A percentile compares a stretch with the other conserved stretches of the same genome.
These are phyloP conservation scores for Drosophila orosa DNA, from an alignment of 1,140 invertebrate species.

Conservation along the genomic window DNA sequence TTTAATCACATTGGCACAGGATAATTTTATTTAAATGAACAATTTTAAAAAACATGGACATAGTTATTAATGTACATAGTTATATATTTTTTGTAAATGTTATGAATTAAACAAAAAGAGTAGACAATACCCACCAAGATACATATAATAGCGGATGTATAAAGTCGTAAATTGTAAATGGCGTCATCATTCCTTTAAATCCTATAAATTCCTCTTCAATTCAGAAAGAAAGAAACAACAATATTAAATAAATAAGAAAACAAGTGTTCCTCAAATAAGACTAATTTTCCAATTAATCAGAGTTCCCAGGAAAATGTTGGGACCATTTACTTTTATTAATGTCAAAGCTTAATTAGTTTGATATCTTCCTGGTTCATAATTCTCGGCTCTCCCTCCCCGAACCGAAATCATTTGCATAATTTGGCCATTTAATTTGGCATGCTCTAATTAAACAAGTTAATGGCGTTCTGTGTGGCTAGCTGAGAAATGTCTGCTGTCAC, in stretches of 20 bases:
- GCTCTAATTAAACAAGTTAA: constrained; percentile 70
- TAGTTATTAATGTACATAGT: no score
- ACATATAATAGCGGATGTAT: no score
- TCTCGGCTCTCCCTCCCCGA: neutral
- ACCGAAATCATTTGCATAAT: constrained; percentile 30
- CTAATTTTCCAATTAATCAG: neutral
- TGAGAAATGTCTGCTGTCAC: constrained; percentile 18
- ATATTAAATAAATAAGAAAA: neutral
- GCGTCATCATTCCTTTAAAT: no score
- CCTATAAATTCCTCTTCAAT: no score
- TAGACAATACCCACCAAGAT: no score
- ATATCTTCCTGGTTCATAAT: constrained; percentile 10
- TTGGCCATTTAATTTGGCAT: constrained; percentile 44
- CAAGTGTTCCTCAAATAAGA: neutral
- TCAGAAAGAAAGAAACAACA: neutral
- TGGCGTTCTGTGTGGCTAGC: constrained; percentile 55
- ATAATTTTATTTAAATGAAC: no score
- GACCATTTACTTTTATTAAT: constrained; percentile 3
- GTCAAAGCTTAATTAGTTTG: constrained; percentile 11
- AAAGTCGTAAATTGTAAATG: no score
- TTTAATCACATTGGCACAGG: no score
- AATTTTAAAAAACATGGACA: no score
- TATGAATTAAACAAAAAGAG: no score
- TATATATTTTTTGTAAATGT: no score
- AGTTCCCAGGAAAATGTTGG: neutral